These are phyloP conservation scores for Cydia strobilella DNA, from an alignment of 1,140 invertebrate species.

Conservation along the genomic window DNA sequence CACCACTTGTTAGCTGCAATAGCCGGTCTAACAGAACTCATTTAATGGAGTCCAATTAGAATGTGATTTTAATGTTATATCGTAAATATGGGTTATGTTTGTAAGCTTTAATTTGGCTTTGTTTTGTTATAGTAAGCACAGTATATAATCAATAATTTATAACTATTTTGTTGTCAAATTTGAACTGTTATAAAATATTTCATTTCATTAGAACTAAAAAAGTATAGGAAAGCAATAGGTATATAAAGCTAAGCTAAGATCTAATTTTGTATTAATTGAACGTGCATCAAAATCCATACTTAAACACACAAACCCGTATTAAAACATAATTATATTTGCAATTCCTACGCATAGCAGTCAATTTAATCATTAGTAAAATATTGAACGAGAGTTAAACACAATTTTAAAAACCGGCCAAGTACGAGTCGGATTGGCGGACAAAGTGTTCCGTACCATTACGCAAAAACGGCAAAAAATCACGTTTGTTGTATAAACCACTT, in stretches of 20 bases:
- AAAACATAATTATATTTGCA: neutral
- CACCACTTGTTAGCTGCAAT: constrained; percentile 28
- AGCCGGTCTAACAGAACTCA: constrained; percentile 7
- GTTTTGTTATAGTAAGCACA: neutral
- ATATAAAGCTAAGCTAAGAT: neutral
- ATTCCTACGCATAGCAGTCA: neutral
- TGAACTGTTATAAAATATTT: too few species aligned
- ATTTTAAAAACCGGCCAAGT: too few species aligned
- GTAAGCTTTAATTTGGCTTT: neutral
- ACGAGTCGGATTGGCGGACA: too few species aligned
- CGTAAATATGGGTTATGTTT: neutral
- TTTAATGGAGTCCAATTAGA: constrained; percentile 17
- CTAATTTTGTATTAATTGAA: neutral
- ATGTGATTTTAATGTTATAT: neutral
- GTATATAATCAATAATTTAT: too few species aligned
- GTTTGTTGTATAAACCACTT: too few species aligned
- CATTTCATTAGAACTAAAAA: neutral
- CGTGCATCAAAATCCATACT: too few species aligned
- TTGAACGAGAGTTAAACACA: neutral
- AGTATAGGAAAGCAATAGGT: too few species aligned
- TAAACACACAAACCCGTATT: neutral
- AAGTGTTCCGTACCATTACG: too few species aligned
- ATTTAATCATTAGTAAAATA: neutral
- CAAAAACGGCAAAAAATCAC: too few species aligned
- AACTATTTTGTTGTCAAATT: neutral